phyloP scores from a whole-genome alignment of 2,888 invertebrate genomes.

The Spodoptera picta region DNA sequence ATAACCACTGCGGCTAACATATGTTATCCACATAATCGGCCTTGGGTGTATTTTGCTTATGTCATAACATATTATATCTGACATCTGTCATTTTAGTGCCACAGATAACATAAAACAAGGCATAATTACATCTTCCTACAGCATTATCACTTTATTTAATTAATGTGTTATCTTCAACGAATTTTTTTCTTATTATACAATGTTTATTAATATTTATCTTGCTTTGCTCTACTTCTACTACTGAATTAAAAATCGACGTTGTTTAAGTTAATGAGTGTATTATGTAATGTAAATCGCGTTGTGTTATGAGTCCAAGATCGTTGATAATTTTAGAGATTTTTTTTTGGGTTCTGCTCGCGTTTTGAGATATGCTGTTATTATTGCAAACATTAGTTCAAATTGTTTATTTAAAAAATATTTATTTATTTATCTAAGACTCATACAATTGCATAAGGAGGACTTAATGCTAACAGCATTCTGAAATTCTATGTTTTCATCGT shows the following conservation, averaged over 20 bases:
- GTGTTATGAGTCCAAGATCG: no score
- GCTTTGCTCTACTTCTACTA: not conserved
- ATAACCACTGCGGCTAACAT: slow-evolving; percentile 1
- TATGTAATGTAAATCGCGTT: slow-evolving; percentile 6
- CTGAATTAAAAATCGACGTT: slow-evolving; percentile 12
- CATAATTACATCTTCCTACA: not conserved
- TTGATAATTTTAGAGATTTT: no score
- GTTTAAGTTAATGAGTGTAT: slow-evolving; percentile 6
- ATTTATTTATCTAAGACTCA: no score
- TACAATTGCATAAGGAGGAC: no score
- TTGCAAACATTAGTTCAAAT: no score
- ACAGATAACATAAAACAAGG: slow-evolving; percentile 15
- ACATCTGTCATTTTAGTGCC: slow-evolving; percentile 10
- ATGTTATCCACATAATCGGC: slow-evolving; percentile 15
- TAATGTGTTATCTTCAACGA: slow-evolving; percentile 12
- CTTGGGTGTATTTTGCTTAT: slow-evolving; percentile 14
- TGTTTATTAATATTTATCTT: no score
- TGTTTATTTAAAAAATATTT: no score
- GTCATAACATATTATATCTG: slow-evolving; percentile 1
- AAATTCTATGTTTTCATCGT: no score
- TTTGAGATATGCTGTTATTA: no score
- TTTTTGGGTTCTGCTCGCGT: no score
- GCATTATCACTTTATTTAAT: slow-evolving; percentile 11
- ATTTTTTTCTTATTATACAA: slow-evolving; percentile 5
- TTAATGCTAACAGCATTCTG: no score